Evolutionary conservation across 2,888 invertebrate species (phyloP), one percentile per base, ranked within the genome.

Genomic region (Lymantria monacha): DNA sequence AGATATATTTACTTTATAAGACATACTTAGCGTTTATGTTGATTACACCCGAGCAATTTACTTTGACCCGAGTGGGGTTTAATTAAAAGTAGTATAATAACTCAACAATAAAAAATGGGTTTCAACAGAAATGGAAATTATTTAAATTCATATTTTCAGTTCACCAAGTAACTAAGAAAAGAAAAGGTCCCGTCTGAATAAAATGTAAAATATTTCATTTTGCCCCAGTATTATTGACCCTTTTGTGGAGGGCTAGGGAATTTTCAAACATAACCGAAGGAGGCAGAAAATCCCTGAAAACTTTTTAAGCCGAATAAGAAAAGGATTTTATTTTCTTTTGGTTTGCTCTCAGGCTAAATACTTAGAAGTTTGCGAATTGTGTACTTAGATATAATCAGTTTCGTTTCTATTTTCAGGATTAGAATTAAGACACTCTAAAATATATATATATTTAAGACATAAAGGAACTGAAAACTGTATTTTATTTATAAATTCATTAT

Each of bases 81-180:
- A 46, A 46, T 46, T 46, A 46, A 46, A 46, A 38, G 12, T 36
- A 30, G 44, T 8, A 15, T n/a, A 15, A 7, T 13, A 60, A 43
- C 31, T 30, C 11, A 36, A 42, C n/a, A 30, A 15, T 7, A 31
- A 44, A 38, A 43, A 44, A 36, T 11, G 15, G 47, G 12, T 51
- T 55, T 46, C 42, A 12, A 52, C 48, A 10, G 9, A 60, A 60
- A 55, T 60, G 37, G 30, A 12, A 48, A 45, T 31, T 9, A 43
- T 37, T 15, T 42, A 48, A 43, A 9, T 13, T 41, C 31, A 37
- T 40, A 33, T 15, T 33, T 44, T 43, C 44, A 36, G 37, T 10
- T 22, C 22, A 5, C 10, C 42, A n/a, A 7, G 13, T 13, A 14
- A 30, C 42, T 44, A 37, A 36, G 14, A 43, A 22, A 36, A 43